These are phyloP conservation scores for Chloroceryle amazona DNA, from an alignment of 2,797 vertebrate species.

Conservation along the genomic window DNA sequence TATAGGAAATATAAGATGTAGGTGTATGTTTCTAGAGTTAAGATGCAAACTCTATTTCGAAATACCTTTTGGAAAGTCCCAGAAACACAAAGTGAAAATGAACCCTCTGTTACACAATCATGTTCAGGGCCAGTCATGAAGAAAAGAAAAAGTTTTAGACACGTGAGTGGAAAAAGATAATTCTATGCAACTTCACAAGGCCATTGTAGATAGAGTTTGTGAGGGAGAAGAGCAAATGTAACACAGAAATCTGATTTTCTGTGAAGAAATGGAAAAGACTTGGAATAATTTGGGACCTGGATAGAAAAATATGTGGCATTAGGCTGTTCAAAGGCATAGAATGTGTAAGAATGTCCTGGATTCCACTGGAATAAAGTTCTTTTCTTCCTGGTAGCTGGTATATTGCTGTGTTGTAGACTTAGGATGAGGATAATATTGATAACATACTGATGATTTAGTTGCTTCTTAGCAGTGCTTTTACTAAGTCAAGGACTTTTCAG, in stretches of 20 bases:
- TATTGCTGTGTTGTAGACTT: background rate
- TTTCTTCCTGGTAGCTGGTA: background rate
- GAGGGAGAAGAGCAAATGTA: background rate
- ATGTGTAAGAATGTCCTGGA: background rate
- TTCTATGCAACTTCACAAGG: background rate
- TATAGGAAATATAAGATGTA: background rate
- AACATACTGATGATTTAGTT: background rate
- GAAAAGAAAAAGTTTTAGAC: background rate
- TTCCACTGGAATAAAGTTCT: background rate
- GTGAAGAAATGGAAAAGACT: background rate
- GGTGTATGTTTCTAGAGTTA: background rate
- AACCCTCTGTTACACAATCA: rapidly evolving
- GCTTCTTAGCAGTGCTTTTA: background rate
- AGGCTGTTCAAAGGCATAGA: background rate
- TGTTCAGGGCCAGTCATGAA: background rate
- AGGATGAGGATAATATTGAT: background rate
- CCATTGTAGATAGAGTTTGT: background rate
- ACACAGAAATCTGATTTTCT: background rate
- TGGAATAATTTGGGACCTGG: background rate
- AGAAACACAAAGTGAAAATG: background rate
- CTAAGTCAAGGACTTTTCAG: background rate
- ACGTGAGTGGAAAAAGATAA: background rate
- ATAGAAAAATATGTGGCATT: background rate
- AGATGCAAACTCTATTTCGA: background rate
- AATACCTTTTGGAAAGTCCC: background rate